Percentiles rank a stretch among this genome's conserved stretches.
These are phyloP conservation scores for Galerucella pusilla DNA, from an alignment of 2,888 invertebrate genomes.

Conservation along the genomic window DNA sequence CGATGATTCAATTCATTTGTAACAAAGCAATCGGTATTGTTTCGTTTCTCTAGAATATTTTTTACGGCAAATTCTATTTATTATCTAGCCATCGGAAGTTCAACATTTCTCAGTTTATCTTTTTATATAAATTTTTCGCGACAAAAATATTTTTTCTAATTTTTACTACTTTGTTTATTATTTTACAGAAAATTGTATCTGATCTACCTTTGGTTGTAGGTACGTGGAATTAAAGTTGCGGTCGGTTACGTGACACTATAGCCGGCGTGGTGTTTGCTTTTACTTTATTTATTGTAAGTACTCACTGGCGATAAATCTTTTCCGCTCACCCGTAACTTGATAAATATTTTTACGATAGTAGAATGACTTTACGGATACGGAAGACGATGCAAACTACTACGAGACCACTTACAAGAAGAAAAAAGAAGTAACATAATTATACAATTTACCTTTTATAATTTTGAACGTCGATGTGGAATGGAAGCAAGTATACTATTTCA, in stretches of 20 bases:
- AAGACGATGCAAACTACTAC: background rate
- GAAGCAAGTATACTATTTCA: no score
- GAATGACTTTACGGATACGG: background rate
- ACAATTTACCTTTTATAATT: background rate
- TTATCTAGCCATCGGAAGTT: no score
- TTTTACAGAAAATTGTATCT: background rate
- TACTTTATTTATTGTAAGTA: conserved; percentile 37
- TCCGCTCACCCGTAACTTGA: conserved; percentile 34
- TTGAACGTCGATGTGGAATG: background rate
- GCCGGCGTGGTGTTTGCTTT: conserved; percentile 33
- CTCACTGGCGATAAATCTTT: conserved; percentile 34
- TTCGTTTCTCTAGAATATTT: no score
- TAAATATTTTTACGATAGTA: conserved; percentile 31
- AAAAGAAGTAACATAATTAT: background rate
- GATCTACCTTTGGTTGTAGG: background rate
- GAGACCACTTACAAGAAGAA: background rate
- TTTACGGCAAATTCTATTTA: no score
- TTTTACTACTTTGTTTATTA: background rate
- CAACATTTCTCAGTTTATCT: no score
- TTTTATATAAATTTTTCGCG: no score
- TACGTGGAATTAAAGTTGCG: conserved; percentile 1
- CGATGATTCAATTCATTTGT: no score
- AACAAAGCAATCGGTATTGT: no score
- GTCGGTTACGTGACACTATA: conserved; percentile 27
- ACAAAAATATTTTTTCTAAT: no score